Percentiles rank a stretch among this genome's conserved stretches.
Conservation (phyloP, 2,888 invertebrate species). For the Patella ulyssiponensis region DNA sequence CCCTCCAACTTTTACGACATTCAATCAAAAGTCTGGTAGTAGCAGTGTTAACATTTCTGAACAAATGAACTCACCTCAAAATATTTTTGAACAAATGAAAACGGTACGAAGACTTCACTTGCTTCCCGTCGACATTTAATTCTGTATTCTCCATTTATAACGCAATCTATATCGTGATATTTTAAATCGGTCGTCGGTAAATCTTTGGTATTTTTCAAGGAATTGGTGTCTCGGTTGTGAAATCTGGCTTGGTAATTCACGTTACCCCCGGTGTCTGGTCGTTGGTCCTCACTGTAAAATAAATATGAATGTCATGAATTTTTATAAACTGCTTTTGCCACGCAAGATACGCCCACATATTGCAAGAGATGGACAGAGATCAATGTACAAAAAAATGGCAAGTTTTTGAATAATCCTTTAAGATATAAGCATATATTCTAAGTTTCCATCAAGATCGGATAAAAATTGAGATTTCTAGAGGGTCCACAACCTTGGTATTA, state of each 20-base stretch:
- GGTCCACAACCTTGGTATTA: no score
- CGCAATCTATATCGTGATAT: conserved; percentile 75
- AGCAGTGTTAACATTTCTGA: no score
- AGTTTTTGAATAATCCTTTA: no score
- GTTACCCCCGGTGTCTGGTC: conserved; percentile 17
- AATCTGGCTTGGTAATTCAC: conserved; percentile 27
- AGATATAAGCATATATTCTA: no score
- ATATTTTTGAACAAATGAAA: conserved; percentile 92
- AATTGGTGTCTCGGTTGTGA: conserved; percentile 39
- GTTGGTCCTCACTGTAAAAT: conserved; percentile 12
- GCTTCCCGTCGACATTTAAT: conserved; percentile 84
- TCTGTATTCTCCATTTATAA: conserved; percentile 89
- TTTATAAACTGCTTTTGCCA: no score
- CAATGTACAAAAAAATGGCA: no score
- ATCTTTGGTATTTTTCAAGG: conserved; percentile 27
- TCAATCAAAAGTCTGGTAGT: no score
- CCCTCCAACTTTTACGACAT: no score
- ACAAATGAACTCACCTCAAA: conserved; percentile 81
- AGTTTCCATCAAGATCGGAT: no score
- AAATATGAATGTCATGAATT: neutral
- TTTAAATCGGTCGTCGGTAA: conserved; percentile 17
- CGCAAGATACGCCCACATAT: no score
- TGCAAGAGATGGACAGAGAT: no score
- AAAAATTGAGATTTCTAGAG: no score
- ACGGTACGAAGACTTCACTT: conserved; percentile 92